A percentile compares a stretch with the other conserved stretches of the same genome.
These are phyloP conservation scores for Lymantria dispar DNA, from an alignment of 2,888 invertebrate genomes.

Conservation along the genomic window DNA sequence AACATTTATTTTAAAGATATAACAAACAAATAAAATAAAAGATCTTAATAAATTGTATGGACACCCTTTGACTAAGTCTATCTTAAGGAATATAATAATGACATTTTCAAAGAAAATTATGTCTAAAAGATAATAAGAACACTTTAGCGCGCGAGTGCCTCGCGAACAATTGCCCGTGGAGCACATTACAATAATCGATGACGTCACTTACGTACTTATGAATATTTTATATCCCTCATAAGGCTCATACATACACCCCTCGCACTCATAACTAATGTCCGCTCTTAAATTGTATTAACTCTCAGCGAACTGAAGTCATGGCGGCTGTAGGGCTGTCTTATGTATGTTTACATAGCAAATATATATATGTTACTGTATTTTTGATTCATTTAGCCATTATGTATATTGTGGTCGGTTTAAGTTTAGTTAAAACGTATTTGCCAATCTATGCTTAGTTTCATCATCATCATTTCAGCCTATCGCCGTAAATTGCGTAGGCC, in stretches of 20 bases:
- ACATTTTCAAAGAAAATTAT: neutral
- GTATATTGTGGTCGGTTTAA: no score
- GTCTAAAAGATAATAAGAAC: slow-evolving; percentile 11
- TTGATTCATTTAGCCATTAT: no score
- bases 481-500: no score
- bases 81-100: no score
- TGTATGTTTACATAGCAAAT: neutral
- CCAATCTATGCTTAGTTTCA: no score
- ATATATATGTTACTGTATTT: neutral
- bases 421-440: no score
- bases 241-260: slow-evolving; percentile 27
- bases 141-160: slow-evolving; percentile 29
- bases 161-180: slow-evolving; percentile 35
- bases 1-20: no score
- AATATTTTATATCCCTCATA: slow-evolving; percentile 54
- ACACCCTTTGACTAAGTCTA: no score
- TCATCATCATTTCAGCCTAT: no score
- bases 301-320: neutral
- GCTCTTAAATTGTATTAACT: slow-evolving; percentile 38
- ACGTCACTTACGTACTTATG: slow-evolving; percentile 57
- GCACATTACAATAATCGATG: slow-evolving; percentile 60
- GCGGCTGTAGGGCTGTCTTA: neutral
- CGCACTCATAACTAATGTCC: slow-evolving; percentile 33
- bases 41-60: no score
- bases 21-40: no score